Base-by-base conservation (phyloP, 2,797 vertebrate genomes). In the Ctenopoma multispine region DNA sequence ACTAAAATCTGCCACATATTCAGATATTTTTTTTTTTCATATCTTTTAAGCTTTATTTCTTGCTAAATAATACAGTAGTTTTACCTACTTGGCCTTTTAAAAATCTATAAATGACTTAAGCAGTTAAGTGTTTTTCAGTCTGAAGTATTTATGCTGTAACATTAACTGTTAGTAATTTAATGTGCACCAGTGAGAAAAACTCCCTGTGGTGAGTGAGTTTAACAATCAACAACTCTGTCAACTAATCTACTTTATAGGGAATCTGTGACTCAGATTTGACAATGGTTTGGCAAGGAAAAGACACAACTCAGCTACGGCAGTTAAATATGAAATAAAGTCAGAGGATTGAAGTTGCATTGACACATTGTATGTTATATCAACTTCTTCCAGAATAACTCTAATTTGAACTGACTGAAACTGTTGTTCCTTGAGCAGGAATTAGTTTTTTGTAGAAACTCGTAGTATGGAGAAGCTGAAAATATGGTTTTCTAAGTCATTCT, bases 261-360 rank as follows among this genome's bases (percentile, higher is more conserved):
- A 8, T 18, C 18, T 51, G 13, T 54, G 38, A 18, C 44, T 46
- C 71, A 65, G 48, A 66, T 54, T 51, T 51, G 53, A 23, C 34
- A 31, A 43, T 18, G 20, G 11, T 38, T 7, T 41, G 38, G 21
- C 15, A 47, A 24, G 12, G 18, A n/a, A 60, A 38, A 5, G 41
- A 51, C 61, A 23, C 21, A 44, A 55, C 13, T 24, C 34, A 13
- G 27, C 49, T 27, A 6, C 27, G 9, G 17, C 11, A 21, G 15
- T 43, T 10, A 31, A 1, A 55, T 24, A 29, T 54, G 6, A 11
- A 34, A 59, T 55, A 4, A 54, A 23, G 10, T 11, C 1, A n/a
- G n/a, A n/a, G n/a, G n/a, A n/a, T 31, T 48, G 9, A 17, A 24
- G 24, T 58, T 48, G 47, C 11, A 13, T 20, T 21, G 20, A 48